Conservation (phyloP, 2,888 invertebrate genomes). For the Empis livida region DNA sequence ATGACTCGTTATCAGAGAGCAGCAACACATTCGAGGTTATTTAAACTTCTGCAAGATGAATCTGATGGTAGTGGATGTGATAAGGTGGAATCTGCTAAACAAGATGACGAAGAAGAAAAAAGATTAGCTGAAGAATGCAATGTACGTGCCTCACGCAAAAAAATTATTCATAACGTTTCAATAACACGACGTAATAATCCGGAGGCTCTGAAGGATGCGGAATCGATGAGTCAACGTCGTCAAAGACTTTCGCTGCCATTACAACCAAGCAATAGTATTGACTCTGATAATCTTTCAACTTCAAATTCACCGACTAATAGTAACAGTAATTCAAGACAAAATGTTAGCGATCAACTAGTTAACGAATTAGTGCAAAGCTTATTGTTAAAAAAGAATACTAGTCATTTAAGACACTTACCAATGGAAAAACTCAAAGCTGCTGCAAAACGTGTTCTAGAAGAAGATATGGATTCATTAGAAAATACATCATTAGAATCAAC, state of each 20-base stretch:
- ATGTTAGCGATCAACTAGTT: conserved; percentile 41
- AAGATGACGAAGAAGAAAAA: conserved; percentile 18
- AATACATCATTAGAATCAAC: conserved; percentile 37
- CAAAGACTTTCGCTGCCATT: conserved; percentile 42
- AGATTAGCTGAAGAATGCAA: conserved; percentile 19
- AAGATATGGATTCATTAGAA: conserved; percentile 41
- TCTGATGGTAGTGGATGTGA: conserved; percentile 27
- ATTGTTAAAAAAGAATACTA: conserved; percentile 41
- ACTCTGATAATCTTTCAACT: conserved; percentile 40
- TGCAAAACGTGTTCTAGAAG: conserved; percentile 42
- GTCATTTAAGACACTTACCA: conserved; percentile 40
- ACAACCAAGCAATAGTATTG: conserved; percentile 34
- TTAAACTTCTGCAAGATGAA: conserved; percentile 50
- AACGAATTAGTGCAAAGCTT: conserved; percentile 46
- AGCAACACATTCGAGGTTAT: conserved; percentile 57
- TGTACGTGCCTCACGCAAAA: conserved; percentile 25
- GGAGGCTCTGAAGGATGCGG: conserved; percentile 26
- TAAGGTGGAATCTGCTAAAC: neutral
- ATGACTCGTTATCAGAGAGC: conserved; percentile 52
- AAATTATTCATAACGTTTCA: conserved; percentile 35
- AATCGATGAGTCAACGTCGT: conserved; percentile 35
- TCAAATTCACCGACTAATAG: conserved; percentile 37
- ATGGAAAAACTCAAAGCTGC: conserved; percentile 46
- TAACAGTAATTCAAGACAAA: conserved; percentile 37
- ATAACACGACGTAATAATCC: conserved; percentile 33